Base-by-base conservation (phyloP, 2,113 vertebrate genomes). In the Trogon melanurus region DNA sequence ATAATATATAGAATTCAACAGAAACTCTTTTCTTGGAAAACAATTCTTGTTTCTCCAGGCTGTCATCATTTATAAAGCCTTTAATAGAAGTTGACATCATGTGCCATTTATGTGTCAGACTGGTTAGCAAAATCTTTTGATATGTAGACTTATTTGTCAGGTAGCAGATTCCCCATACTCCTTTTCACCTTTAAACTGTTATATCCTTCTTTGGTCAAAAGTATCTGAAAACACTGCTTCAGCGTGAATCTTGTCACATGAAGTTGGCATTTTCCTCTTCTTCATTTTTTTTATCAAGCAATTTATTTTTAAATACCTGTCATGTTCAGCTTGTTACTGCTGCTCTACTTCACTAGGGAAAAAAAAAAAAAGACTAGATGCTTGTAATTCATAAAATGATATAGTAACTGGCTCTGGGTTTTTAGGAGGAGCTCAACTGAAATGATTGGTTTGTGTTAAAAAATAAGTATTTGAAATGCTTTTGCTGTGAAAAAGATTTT, bases 221-320 rank as follows among this genome's bases (percentile, higher is more conserved):
- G 67, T 83, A 78, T 53, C 51, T 67, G 27, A 45, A 89, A 88
- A 94, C 60, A 88, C 10, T 44, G 23, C 36, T 94, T 89, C 65
- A 81, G 61, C 51, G 84, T 73, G 56, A 78, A 66, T 91, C 71
- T 96, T 94, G 78, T 79, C 66, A 87, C 32, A 72, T 62, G 66
- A 89, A 90, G 57, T 23, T 64, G 67, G 34, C 22, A 57, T 93
- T 97, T 67, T 66, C 34, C 4, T 71, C 58, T 85, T 87, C 87
- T 65, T 79, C 10, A 72, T 73, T 94, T 97, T 89, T 88, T 89
- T 44, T 41, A 82, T 85, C 45, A 91, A 92, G 71, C 79, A 96
- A 97, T 97, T 97, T 97, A 96, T 97, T 98, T 97, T 97, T 92
- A 97, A 98, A 97, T 97, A 96, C 94, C 85, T 98, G 93, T 97